These are phyloP conservation scores for Apeltes quadracus DNA, from an alignment of 2,113 vertebrate species.

Conservation along the genomic window DNA sequence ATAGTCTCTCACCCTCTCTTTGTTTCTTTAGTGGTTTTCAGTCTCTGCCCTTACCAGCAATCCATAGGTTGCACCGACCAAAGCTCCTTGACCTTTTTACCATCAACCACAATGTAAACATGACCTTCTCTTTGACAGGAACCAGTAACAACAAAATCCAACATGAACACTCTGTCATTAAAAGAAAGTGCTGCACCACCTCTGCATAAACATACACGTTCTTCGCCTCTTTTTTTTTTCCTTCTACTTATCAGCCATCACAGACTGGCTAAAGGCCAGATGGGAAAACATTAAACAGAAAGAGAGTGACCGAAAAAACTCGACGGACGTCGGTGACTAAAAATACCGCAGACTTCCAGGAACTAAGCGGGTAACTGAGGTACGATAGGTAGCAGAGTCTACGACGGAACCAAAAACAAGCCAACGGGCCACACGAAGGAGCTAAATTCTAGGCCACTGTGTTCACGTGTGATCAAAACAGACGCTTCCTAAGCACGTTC, in stretches of 20 bases:
- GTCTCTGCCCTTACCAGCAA: conserved; percentile 69
- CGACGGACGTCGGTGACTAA: conserved; percentile 51
- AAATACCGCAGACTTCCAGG: conserved; percentile 61
- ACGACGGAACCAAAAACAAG: conserved; percentile 43
- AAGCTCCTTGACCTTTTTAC: conserved; percentile 64
- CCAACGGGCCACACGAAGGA: conserved; percentile 57
- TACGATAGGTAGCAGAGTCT: conserved; percentile 60
- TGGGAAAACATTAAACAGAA: conserved; percentile 69
- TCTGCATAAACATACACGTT: conserved; percentile 38
- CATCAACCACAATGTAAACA: conserved; percentile 72
- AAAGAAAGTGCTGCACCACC: conserved; percentile 49
- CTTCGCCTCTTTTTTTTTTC: conserved; percentile 27
- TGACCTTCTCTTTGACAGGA: conserved; percentile 67
- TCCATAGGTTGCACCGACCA: conserved; percentile 83
- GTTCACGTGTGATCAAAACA: conserved; percentile 69
- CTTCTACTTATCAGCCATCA: conserved; percentile 44
- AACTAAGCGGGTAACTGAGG: conserved; percentile 59
- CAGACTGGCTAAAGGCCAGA: conserved; percentile 59
- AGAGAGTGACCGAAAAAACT: conserved; percentile 52
- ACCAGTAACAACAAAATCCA: conserved; percentile 70
- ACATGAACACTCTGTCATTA: conserved; percentile 55
- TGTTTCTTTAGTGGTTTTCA: conserved; percentile 32
- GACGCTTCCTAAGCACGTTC: conserved; percentile 60
- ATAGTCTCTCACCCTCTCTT: too few relatives aligned
- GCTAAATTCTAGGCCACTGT: conserved; percentile 76